phyloP scores from a whole-genome alignment of 53 echinoderm and acorn worm species.

The Paracentrotus lividus region DNA sequence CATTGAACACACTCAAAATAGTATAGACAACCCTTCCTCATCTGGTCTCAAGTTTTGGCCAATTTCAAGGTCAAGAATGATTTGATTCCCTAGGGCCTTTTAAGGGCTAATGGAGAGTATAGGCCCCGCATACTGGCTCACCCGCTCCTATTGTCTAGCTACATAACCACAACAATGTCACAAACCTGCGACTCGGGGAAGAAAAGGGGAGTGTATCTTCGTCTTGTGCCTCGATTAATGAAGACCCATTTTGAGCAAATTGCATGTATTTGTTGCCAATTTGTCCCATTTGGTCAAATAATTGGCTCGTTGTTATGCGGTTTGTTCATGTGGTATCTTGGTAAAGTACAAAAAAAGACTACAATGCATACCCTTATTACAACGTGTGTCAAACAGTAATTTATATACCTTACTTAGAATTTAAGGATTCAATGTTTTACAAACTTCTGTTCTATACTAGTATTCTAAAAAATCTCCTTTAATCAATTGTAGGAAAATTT shows the following conservation, averaged over 20 bases:
- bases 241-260: background rate
- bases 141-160: background rate
- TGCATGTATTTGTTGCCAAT: background rate
- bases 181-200: no score
- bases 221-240: background rate
- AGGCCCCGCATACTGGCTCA: background rate
- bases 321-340: background rate
- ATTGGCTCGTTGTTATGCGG: slow-evolving; percentile 10
- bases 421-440: background rate
- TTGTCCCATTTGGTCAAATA: slow-evolving; percentile 24
- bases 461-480: no score
- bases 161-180: no score
- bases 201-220: background rate
- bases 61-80: slow-evolving; percentile 23
- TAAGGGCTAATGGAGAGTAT: slow-evolving; percentile 9
- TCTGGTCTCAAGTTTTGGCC: background rate
- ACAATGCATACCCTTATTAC: background rate
- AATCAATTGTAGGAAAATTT: background rate
- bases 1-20: no score
- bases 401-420: background rate
- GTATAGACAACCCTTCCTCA: no score
- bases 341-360: background rate
- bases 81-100: background rate
- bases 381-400: background rate
- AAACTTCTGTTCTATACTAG: no score